Percentiles rank a stretch among this genome's conserved stretches.
phyloP scores from a whole-genome alignment of 2,888 invertebrate species.

The Apotomis turbidana region DNA sequence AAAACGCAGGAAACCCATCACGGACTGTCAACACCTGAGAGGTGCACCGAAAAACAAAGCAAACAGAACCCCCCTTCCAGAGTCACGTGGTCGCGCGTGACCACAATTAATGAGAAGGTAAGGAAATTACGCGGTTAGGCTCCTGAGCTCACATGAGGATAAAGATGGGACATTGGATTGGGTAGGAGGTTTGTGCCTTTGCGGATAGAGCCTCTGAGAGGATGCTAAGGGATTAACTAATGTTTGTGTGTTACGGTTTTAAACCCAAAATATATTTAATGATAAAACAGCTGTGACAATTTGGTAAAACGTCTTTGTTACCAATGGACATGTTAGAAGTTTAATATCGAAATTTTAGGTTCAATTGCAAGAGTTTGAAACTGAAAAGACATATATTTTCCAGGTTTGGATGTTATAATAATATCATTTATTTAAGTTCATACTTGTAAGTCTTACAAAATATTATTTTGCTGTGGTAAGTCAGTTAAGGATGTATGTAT shows the following conservation, averaged over 20 bases:
- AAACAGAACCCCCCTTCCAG: conserved; percentile 49
- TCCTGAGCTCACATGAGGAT: conserved; percentile 35
- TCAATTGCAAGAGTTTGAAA: too few species aligned
- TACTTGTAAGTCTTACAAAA: too few species aligned
- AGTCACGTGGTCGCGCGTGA: conserved; percentile 68
- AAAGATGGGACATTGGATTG: background rate
- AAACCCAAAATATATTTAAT: background rate
- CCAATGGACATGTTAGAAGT: too few species aligned
- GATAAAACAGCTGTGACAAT: too few species aligned
- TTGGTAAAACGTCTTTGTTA: too few species aligned
- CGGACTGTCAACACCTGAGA: conserved; percentile 45
- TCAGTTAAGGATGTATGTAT: too few species aligned
- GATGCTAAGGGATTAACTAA: background rate
- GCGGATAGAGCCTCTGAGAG: conserved; percentile 6
- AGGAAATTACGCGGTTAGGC: conserved; percentile 60
- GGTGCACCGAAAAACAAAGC: conserved; percentile 48
- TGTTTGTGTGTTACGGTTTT: conserved; percentile 9
- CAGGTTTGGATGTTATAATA: too few species aligned
- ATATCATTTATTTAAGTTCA: too few species aligned
- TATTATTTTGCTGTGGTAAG: too few species aligned
- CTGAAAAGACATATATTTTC: too few species aligned
- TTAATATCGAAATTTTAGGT: too few species aligned
- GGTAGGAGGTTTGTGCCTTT: background rate
- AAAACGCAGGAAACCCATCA: conserved; percentile 36
- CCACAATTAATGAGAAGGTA: conserved; percentile 74